Percentiles rank a stretch among this genome's conserved stretches.
These are phyloP conservation scores for Scaptomyza reducta DNA, from an alignment of 2,888 invertebrate genomes.

Conservation along the genomic window DNA sequence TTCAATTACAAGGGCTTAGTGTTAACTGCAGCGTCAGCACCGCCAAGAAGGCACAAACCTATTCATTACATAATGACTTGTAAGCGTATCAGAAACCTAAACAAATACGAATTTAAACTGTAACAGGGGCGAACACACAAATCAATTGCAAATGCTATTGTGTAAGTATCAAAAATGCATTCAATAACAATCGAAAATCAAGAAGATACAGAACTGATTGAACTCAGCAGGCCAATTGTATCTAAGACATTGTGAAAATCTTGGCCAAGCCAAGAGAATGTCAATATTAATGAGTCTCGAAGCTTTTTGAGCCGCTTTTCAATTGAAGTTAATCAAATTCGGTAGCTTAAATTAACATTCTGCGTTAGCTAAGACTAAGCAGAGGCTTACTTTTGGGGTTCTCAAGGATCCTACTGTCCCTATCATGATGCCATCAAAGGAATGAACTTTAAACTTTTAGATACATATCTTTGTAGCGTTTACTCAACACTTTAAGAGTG, in stretches of 20 bases:
- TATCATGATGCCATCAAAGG: neutral
- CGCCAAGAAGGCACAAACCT: slow-evolving; percentile 18
- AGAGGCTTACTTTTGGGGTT: neutral
- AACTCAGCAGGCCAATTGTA: slow-evolving; percentile 25
- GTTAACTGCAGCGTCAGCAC: slow-evolving; percentile 45
- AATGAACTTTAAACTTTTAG: neutral
- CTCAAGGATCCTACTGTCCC: neutral
- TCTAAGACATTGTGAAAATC: slow-evolving; percentile 10
- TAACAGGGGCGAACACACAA: slow-evolving; percentile 64
- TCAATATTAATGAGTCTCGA: neutral
- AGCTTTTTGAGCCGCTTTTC: neutral
- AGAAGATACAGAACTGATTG: slow-evolving; percentile 13
- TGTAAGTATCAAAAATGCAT: slow-evolving; percentile 37
- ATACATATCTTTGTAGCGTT: neutral
- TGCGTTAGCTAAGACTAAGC: neutral
- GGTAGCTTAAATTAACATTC: slow-evolving; percentile 6
- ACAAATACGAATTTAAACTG: slow-evolving; percentile 42
- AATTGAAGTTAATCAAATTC: neutral
- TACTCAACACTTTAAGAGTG: neutral
- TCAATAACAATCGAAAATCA: slow-evolving; percentile 37
- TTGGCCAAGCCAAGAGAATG: slow-evolving; percentile 3
- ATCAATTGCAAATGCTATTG: slow-evolving; percentile 52
- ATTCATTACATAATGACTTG: slow-evolving; percentile 62
- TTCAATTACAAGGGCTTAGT: slow-evolving; percentile 52
- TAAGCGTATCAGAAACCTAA: slow-evolving; percentile 51